phyloP scores from a whole-genome alignment of 1,140 invertebrate species.

The Potamilus streckersoni region DNA sequence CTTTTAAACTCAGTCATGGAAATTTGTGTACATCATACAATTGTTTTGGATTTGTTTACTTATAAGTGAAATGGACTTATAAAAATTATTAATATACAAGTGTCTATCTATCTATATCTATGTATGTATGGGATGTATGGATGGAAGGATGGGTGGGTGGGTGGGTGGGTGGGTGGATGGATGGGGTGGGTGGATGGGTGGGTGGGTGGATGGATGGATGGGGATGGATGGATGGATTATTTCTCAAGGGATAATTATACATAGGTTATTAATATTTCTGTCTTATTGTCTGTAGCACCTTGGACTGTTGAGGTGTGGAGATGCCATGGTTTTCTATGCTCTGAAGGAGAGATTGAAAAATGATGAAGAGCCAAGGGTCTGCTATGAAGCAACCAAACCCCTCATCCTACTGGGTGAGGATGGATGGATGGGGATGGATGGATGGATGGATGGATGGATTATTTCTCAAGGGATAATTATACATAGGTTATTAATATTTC shows the following conservation, averaged over 20 bases:
- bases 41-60: not conserved
- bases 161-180: too few relatives aligned
- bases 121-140: too few relatives aligned
- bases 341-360: constrained; percentile 52
- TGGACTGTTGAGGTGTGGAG: constrained; percentile 55
- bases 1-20: too few relatives aligned
- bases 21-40: not conserved
- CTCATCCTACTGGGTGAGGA: constrained; percentile 66
- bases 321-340: constrained; percentile 63
- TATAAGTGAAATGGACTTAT: not conserved
- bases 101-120: too few relatives aligned
- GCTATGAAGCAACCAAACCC: constrained; percentile 64
- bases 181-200: too few relatives aligned
- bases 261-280: not conserved
- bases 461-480: not conserved
- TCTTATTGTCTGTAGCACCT: constrained; percentile 43
- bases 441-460: too few relatives aligned
- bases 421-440: too few relatives aligned
- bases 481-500: not conserved
- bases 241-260: not conserved
- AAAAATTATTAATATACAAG: not conserved
- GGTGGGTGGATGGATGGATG: too few relatives aligned
- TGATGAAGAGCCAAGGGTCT: constrained; percentile 57
- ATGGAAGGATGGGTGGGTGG: too few relatives aligned
- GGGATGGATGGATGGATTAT: too few relatives aligned